Conservation (phyloP, 2,888 invertebrate genomes). For the Drosophila nigricruria region DNA sequence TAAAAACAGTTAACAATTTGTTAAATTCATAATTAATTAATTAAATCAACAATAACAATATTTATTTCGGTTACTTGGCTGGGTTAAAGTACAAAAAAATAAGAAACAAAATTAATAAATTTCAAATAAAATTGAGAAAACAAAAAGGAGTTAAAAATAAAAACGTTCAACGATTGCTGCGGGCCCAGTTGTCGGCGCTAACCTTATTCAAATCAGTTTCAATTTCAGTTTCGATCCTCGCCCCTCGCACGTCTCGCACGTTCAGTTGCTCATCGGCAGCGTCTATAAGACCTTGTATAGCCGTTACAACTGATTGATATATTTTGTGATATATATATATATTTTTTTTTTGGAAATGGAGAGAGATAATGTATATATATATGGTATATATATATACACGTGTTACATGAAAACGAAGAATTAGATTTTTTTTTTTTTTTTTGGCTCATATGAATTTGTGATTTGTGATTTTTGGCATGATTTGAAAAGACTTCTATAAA, state of each 20-base stretch:
- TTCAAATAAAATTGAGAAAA: no score
- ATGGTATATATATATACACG: slow-evolving; percentile 20
- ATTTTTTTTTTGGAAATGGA: slow-evolving; percentile 18
- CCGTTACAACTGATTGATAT: slow-evolving; percentile 84
- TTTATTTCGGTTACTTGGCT: slow-evolving; percentile 38
- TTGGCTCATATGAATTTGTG: slow-evolving; percentile 47
- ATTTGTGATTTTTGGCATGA: slow-evolving; percentile 55
- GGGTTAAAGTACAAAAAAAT: slow-evolving; percentile 19
- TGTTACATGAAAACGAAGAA: slow-evolving; percentile 58
- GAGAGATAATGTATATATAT: slow-evolving; percentile 19
- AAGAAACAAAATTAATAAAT: slow-evolving; percentile 24
- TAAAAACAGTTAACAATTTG: slow-evolving; percentile 19
- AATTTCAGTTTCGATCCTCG: slow-evolving; percentile 81
- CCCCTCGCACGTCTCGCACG: slow-evolving; percentile 84
- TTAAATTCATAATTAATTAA: slow-evolving; percentile 22
- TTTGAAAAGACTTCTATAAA: slow-evolving; percentile 33
- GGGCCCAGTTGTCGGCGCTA: slow-evolving; percentile 71
- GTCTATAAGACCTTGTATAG: slow-evolving; percentile 86
- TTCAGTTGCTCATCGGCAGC: slow-evolving; percentile 86
- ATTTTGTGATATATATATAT: slow-evolving; percentile 5
- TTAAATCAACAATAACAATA: slow-evolving; percentile 26
- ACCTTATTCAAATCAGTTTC: slow-evolving; percentile 83
- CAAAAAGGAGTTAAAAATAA: slow-evolving; percentile 45
- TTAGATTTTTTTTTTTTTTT: no score
- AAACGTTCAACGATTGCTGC: slow-evolving; percentile 60